A percentile compares a stretch with the other conserved stretches of the same genome.
Conservation (phyloP, 2,797 vertebrate genomes). For the Holocentrus rufus region DNA sequence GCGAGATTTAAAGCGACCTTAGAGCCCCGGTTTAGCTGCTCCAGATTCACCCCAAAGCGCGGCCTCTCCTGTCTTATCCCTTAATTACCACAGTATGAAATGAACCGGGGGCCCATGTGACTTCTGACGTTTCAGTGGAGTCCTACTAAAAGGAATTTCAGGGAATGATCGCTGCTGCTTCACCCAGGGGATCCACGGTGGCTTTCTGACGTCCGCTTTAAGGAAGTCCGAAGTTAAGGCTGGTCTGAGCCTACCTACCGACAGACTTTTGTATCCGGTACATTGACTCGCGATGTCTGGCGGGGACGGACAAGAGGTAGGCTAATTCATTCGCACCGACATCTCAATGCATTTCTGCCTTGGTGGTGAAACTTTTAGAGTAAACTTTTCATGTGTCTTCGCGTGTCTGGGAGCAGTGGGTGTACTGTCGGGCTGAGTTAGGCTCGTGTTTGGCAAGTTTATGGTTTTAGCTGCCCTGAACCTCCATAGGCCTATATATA, state of each 20-base stretch:
- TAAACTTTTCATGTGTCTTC: slow-evolving; percentile 6
- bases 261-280: slow-evolving; percentile 11
- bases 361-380: slow-evolving; percentile 13
- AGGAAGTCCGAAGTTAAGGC: slow-evolving; percentile 72
- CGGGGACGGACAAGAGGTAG: slow-evolving; percentile 71
- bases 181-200: slow-evolving; percentile 63
- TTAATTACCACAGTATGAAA: slow-evolving; percentile 6
- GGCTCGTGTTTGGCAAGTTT: neutral
- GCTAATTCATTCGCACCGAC: neutral
- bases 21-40: no score
- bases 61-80: slow-evolving; percentile 20
- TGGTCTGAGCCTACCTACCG: slow-evolving; percentile 8
- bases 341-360: neutral
- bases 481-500: neutral
- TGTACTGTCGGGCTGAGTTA: neutral
- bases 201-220: slow-evolving; percentile 70
- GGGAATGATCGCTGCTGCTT: slow-evolving; percentile 66
- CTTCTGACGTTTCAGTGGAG: slow-evolving; percentile 71
- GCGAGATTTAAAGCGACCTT: no score
- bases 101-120: slow-evolving; percentile 73
- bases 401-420: neutral
- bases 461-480: neutral
- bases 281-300: slow-evolving; percentile 66
- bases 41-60: neutral
- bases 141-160: slow-evolving; percentile 70